Conservation (phyloP, 30 jellyfish, hydroid and myxozoan species). For the Aurelia aurita complex sp. Pacific region DNA sequence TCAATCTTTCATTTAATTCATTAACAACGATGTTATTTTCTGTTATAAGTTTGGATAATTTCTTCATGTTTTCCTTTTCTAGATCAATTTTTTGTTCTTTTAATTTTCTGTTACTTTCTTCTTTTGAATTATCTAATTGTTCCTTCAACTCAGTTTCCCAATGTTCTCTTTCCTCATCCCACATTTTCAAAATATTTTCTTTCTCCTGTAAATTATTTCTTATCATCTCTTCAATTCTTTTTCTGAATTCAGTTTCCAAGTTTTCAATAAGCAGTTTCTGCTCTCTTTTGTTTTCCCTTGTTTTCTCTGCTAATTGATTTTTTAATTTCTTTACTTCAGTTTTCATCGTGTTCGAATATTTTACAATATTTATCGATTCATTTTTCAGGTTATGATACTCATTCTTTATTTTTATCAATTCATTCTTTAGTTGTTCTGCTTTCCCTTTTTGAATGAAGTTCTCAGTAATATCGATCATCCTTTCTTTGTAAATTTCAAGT, state of each 20-base stretch:
- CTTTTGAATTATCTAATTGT: slow-evolving; percentile 48
- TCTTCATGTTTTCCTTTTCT: slow-evolving; percentile 67
- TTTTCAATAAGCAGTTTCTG: slow-evolving; percentile 63
- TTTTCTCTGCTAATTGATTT: slow-evolving; percentile 29
- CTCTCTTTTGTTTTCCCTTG: slow-evolving; percentile 57
- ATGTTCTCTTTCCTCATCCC: slow-evolving; percentile 88
- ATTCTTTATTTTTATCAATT: slow-evolving; percentile 17
- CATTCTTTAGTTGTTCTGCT: slow-evolving; percentile 29
- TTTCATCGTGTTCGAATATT: slow-evolving; percentile 34
- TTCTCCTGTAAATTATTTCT: slow-evolving; percentile 62
- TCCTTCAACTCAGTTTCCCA: slow-evolving; percentile 89
- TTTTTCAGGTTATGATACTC: slow-evolving; percentile 33
- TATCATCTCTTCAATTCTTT: slow-evolving; percentile 57
- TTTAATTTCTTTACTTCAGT: slow-evolving; percentile 33
- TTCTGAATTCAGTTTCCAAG: slow-evolving; percentile 69
- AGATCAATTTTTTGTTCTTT: slow-evolving; percentile 81
- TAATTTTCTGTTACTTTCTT: slow-evolving; percentile 68
- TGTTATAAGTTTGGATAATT: slow-evolving; percentile 33
- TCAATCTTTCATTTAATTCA: slow-evolving; percentile 52
- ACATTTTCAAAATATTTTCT: slow-evolving; percentile 61
- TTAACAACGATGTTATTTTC: slow-evolving; percentile 46
- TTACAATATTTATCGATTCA: slow-evolving; percentile 35
- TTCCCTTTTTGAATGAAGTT: slow-evolving; percentile 13
- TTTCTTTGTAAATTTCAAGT: slow-evolving; percentile 14
- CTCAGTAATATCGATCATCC: slow-evolving; percentile 1